phyloP scores from a whole-genome alignment of 1,140 invertebrate genomes.

The Sitodiplosis mosellana region DNA sequence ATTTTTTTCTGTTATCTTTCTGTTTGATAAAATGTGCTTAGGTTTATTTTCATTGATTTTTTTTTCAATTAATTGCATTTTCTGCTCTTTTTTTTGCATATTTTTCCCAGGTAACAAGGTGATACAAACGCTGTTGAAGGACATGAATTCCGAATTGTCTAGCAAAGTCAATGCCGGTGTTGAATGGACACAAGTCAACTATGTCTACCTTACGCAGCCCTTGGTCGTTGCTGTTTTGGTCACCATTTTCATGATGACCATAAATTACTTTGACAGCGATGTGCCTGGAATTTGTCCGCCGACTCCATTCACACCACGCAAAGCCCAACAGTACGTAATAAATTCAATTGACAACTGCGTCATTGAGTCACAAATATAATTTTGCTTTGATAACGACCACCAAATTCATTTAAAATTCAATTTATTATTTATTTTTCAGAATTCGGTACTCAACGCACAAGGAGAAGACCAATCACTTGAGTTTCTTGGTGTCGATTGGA shows the following conservation, averaged over 20 bases:
- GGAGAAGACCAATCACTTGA: slow-evolving; percentile 11
- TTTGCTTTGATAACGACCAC: too few species aligned
- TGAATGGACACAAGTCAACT: background rate
- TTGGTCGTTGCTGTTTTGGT: slow-evolving; percentile 16
- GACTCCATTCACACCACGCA: slow-evolving; percentile 25
- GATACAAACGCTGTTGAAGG: background rate
- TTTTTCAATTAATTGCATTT: too few species aligned
- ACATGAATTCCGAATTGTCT: background rate
- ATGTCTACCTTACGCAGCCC: slow-evolving; percentile 9
- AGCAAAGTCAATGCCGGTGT: background rate
- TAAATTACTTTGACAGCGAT: slow-evolving; percentile 30
- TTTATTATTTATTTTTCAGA: slow-evolving; percentile 1
- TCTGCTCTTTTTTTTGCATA: too few species aligned
- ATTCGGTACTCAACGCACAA: background rate
- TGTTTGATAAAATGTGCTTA: too few species aligned
- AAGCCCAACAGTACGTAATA: slow-evolving; percentile 13
- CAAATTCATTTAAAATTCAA: background rate
- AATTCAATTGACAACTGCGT: background rate
- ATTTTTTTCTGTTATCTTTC: too few species aligned
- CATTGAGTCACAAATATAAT: too few species aligned
- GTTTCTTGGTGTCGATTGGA: slow-evolving; percentile 20
- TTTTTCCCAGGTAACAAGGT: too few species aligned
- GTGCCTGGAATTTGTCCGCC: slow-evolving; percentile 28
- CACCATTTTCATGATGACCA: slow-evolving; percentile 24
- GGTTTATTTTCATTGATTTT: too few species aligned